These are phyloP conservation scores for Euwallacea similis DNA, from an alignment of 1,140 invertebrate genomes.

Conservation along the genomic window DNA sequence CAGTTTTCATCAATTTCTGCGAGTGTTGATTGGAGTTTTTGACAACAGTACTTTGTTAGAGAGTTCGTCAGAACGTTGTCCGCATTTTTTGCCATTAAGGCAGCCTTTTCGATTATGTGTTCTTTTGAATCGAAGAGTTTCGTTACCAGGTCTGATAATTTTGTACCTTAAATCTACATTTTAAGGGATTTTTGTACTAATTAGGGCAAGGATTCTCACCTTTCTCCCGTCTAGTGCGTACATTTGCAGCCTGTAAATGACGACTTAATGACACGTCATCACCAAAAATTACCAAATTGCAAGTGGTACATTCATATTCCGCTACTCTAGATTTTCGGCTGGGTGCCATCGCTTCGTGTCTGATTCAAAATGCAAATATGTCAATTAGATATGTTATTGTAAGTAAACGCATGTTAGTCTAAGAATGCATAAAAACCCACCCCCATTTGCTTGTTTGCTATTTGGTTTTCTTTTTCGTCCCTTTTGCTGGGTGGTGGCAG, in stretches of 20 bases:
- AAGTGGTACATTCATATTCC: conserved; percentile 47
- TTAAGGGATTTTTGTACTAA: background rate
- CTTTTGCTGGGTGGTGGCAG: too few relatives aligned
- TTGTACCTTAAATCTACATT: conserved; percentile 39
- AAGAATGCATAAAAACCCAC: too few relatives aligned
- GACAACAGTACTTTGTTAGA: conserved; percentile 41
- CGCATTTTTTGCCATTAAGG: conserved; percentile 36
- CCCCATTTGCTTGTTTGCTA: too few relatives aligned
- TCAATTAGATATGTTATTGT: too few relatives aligned
- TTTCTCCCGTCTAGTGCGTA: conserved; percentile 14
- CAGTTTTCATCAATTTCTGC: conserved; percentile 36
- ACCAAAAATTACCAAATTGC: conserved; percentile 44
- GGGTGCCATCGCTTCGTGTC: conserved; percentile 20
- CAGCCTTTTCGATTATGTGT: conserved; percentile 29
- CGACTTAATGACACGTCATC: conserved; percentile 41
- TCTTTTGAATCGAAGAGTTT: conserved; percentile 37
- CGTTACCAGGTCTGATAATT: conserved; percentile 39
- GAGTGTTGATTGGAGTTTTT: conserved; percentile 40
- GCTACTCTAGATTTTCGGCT: conserved; percentile 32
- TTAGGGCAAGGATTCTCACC: background rate
- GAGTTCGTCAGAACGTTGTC: conserved; percentile 32
- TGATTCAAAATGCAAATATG: background rate
- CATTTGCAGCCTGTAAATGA: conserved; percentile 25
- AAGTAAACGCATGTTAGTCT: too few relatives aligned
- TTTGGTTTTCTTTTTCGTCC: too few relatives aligned